These are phyloP conservation scores for Paramuricea clavata DNA, from an alignment of 92 coral and sea anemone species.

Conservation along the genomic window DNA sequence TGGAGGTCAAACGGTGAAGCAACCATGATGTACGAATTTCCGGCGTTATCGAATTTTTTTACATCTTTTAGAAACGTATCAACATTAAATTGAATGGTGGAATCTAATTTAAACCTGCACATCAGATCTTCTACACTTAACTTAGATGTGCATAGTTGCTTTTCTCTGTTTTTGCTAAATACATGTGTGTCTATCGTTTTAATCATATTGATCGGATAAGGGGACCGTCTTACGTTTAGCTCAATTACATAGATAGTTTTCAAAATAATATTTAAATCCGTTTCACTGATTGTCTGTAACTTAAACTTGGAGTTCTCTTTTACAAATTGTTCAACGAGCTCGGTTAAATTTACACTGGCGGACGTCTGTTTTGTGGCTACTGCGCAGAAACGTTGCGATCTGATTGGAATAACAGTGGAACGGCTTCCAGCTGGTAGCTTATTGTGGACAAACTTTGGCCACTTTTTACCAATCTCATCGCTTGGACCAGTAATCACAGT, in stretches of 20 bases:
- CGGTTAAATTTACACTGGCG: background rate
- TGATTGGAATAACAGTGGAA: background rate
- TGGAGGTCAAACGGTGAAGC: conserved; percentile 73
- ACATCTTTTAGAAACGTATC: conserved; percentile 66
- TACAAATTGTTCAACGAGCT: background rate
- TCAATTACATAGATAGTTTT: conserved; percentile 64
- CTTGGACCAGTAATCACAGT: no score
- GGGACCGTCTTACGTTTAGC: conserved; percentile 69
- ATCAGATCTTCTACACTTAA: conserved; percentile 56
- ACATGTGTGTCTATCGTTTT: conserved; percentile 60
- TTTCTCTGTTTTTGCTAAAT: conserved; percentile 33
- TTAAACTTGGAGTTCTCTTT: background rate
- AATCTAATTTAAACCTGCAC: conserved; percentile 47
- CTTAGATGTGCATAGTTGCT: background rate
- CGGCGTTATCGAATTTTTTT: conserved; percentile 64
- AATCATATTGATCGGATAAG: conserved; percentile 78
- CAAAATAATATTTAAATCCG: conserved; percentile 28
- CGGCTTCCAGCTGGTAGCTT: background rate
- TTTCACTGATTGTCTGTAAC: background rate
- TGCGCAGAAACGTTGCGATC: background rate
- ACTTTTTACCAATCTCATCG: background rate
- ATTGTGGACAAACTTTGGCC: background rate
- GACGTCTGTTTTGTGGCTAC: background rate
- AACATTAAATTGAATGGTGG: conserved; percentile 44
- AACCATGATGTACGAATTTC: conserved; percentile 69